Base-by-base conservation (phyloP, 1,140 invertebrate species). In the Vanessa tameamea region DNA sequence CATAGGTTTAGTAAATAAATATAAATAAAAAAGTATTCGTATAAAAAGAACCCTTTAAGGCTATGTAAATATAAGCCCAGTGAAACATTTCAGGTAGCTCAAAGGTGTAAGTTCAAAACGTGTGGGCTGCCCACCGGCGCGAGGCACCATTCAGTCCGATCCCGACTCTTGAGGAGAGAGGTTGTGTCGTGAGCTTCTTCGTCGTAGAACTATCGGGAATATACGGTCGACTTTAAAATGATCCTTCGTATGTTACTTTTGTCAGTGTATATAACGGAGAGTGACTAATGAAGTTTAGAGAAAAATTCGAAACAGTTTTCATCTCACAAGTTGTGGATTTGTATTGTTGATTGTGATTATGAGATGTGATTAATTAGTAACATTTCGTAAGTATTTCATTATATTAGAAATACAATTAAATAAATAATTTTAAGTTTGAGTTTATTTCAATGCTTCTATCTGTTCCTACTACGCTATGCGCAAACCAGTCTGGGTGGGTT, bases 321-420 rank as follows among this genome's bases (percentile, higher is more conserved):
- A 53, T 77, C 64, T 47, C 47, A 70, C 64, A 73, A 73, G 47
- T 73, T 64, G 68, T 78, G 73, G 77, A 86, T 83, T 85, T 82
- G 66, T 74, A 65, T 57, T 20, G 13, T 67, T 69, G 59, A 74
- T 83, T 83, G 83, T 87, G 82, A 82, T 85, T 87, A 86, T 87
- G 88, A 76, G 81, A 90, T 87, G 87, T 91, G 87, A 91, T 88
- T 86, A 76, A 78, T 81, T 82, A 81, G 31, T 83, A 86, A 81
- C 81, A 77, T 83, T 87, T 88, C 89, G 89, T 91, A 87, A 91
- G 89, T 91, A 87, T 76, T 72, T 55, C 20, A 37, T 26, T 31
- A 14, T 68, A 57, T 9, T 43, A 9, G 1, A 43, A 3, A 43
- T 43, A 43, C 9, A 5, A 37, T 43, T 43, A 43, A 43, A 9